A percentile compares a stretch with the other conserved stretches of the same genome.
These are phyloP conservation scores for Pseudomyrmex gracilis DNA, from an alignment of 1,140 invertebrate species.

Conservation along the genomic window DNA sequence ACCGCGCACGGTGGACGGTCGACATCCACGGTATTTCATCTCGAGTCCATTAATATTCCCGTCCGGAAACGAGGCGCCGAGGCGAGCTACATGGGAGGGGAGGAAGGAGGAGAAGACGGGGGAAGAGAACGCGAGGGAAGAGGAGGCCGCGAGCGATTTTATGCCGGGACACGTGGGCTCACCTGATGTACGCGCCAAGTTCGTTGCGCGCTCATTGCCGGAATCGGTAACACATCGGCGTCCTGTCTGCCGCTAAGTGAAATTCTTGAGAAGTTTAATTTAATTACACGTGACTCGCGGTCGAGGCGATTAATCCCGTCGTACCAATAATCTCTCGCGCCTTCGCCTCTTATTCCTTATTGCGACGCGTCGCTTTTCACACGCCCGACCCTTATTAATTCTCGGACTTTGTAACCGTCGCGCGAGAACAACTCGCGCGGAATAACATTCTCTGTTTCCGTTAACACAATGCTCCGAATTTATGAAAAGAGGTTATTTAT, in stretches of 20 bases:
- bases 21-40: slow-evolving; percentile 71
- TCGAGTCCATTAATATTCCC: slow-evolving; percentile 75
- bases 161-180: slow-evolving; percentile 49
- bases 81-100: too few relatives aligned
- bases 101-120: neutral
- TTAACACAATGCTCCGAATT: too few relatives aligned
- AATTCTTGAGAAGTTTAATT: slow-evolving; percentile 81
- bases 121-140: neutral
- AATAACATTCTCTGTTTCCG: too few relatives aligned
- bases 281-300: slow-evolving; percentile 75
- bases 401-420: too few relatives aligned
- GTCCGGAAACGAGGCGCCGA: slow-evolving; percentile 2
- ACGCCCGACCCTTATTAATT: neutral
- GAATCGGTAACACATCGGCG: slow-evolving; percentile 78
- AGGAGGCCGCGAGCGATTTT: slow-evolving; percentile 47
- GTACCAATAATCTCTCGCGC: slow-evolving; percentile 67
- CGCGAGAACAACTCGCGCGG: too few relatives aligned
- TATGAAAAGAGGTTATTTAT: neutral
- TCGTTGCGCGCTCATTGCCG: slow-evolving; percentile 53
- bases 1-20: slow-evolving; percentile 15
- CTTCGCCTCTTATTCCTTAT: neutral
- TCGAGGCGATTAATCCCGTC: slow-evolving; percentile 75
- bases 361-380: neutral
- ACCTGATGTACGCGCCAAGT: slow-evolving; percentile 73
- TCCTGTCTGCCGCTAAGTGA: slow-evolving; percentile 76